Conservation (phyloP, 2,113 vertebrate species). For the Pterophyllum scalare region DNA sequence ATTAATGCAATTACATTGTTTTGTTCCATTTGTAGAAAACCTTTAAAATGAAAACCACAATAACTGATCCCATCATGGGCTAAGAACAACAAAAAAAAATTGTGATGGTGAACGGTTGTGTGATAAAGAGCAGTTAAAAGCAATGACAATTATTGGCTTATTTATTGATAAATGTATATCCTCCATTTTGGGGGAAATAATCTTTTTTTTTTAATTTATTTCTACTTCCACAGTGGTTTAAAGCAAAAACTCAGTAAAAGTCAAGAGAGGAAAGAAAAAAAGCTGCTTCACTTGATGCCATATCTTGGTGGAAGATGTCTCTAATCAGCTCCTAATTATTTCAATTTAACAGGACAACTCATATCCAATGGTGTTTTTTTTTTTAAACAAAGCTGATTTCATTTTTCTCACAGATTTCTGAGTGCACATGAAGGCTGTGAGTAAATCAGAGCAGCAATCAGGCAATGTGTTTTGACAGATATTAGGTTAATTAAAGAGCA, state of each 20-base stretch:
- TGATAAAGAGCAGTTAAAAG: not conserved
- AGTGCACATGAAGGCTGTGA: conserved; percentile 24
- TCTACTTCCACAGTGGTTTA: not conserved
- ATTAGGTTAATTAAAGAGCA: conserved; percentile 75
- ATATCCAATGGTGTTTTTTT: not conserved
- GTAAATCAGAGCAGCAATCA: conserved; percentile 68
- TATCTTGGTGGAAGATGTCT: not conserved
- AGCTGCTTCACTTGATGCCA: not conserved
- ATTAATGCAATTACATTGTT: not conserved
- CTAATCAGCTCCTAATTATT: conserved; percentile 7
- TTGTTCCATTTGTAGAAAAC: not conserved
- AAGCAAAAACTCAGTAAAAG: not conserved
- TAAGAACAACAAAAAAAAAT: not conserved
- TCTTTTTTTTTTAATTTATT: not conserved
- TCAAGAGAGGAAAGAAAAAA: not conserved
- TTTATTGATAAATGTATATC: not conserved
- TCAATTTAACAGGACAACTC: not conserved
- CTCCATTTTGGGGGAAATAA: not conserved
- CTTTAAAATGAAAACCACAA: not conserved
- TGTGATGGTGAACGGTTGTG: not conserved
- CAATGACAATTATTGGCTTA: not conserved
- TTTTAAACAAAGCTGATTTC: conserved; percentile 13
- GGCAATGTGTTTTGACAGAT: conserved; percentile 61
- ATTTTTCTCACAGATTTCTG: conserved; percentile 38
- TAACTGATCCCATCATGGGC: not conserved